These are phyloP conservation scores for Nomada ruficornis DNA, from an alignment of 2,888 invertebrate species.

Conservation along the genomic window DNA sequence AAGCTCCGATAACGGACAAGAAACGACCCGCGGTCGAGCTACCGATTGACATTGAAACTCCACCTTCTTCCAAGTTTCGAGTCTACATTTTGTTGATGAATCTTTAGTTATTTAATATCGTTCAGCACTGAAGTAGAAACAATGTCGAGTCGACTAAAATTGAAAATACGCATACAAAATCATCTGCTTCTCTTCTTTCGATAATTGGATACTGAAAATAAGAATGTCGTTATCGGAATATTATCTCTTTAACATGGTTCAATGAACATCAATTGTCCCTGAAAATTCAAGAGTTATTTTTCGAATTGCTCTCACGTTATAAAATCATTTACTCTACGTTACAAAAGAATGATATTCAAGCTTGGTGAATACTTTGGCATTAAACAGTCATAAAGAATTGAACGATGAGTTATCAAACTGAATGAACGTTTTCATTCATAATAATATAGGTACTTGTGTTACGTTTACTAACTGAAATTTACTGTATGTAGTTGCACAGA, in stretches of 20 bases:
- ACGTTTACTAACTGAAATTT: neutral
- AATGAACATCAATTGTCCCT: neutral
- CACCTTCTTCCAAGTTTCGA: neutral
- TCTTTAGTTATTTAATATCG: neutral
- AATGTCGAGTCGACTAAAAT: neutral
- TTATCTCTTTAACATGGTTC: neutral
- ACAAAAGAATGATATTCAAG: neutral
- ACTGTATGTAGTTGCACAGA: neutral
- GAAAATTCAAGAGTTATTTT: slow-evolving; percentile 2
- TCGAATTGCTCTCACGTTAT: neutral
- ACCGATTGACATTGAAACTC: slow-evolving; percentile 32
- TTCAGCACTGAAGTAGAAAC: neutral
- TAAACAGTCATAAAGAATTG: too few relatives aligned
- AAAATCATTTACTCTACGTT: neutral
- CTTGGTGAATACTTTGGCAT: neutral
- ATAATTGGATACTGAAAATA: neutral
- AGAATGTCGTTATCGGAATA: neutral
- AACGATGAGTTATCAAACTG: neutral
- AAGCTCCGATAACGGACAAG: slow-evolving; percentile 42
- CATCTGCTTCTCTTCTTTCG: neutral
- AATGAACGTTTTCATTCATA: neutral
- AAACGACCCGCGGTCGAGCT: slow-evolving; percentile 11
- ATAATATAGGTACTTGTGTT: too few relatives aligned
- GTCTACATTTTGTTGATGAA: neutral
- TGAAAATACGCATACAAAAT: neutral